Percentiles rank a stretch among this genome's conserved stretches.
Conservation (phyloP, 2,888 invertebrate species). For the Anticlea derivata region DNA sequence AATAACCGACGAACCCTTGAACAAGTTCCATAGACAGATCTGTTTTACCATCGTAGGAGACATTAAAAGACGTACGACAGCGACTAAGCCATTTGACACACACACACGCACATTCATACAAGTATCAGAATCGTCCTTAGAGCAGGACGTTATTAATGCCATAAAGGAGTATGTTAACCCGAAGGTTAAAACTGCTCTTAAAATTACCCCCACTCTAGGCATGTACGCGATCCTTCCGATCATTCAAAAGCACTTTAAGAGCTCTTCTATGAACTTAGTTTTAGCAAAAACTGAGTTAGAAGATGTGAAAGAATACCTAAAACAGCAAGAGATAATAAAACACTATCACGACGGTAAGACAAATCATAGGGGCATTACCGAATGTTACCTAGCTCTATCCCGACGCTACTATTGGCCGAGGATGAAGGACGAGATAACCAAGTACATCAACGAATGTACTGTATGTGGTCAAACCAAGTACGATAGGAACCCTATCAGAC, state of each 20-base stretch:
- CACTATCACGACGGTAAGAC: conserved; percentile 42
- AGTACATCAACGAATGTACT: conserved; percentile 32
- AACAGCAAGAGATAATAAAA: conserved; percentile 39
- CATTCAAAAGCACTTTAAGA: conserved; percentile 35
- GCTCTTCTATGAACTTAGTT: conserved; percentile 34
- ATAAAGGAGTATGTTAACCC: conserved; percentile 41
- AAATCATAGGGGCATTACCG: conserved; percentile 39
- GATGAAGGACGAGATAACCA: conserved; percentile 37
- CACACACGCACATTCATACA: conserved; percentile 35
- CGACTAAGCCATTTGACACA: conserved; percentile 37
- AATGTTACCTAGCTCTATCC: conserved; percentile 36
- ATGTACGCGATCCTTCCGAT: conserved; percentile 36
- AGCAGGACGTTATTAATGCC: conserved; percentile 34
- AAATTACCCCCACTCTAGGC: conserved; percentile 27
- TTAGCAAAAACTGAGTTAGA: conserved; percentile 35
- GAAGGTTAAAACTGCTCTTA: conserved; percentile 36
- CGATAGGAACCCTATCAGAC: conserved; percentile 31
- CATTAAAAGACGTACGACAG: conserved; percentile 27
- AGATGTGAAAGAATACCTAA: conserved; percentile 35
- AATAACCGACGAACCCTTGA: conserved; percentile 34
- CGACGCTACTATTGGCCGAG: conserved; percentile 42
- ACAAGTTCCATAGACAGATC: conserved; percentile 35
- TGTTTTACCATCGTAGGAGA: conserved; percentile 34
- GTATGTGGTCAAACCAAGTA: conserved; percentile 38
- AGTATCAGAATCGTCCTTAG: conserved; percentile 31